Base-by-base conservation (phyloP, 2,888 invertebrate species). In the Folsomia candida region DNA sequence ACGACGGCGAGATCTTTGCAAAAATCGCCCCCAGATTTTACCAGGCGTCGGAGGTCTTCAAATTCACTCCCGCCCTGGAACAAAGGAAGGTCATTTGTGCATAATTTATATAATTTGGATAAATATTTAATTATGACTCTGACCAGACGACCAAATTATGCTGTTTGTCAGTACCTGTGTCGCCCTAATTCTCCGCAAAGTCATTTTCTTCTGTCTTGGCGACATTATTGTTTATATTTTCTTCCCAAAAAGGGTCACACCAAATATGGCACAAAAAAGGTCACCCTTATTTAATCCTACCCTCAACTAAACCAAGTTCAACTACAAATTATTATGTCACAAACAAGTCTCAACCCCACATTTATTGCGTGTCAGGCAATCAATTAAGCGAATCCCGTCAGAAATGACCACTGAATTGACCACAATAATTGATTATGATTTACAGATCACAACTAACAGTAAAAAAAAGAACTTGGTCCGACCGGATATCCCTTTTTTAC, bases 11-110 rank as follows among this genome's bases (percentile, higher is more conserved):
- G 86, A 82, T 97, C 96, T 82, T 96, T 95, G 85, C 94, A 94
- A 83, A 95, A 94, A 83, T 96, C 95, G 61, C 93, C 92, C 54
- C 96, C 95, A 83, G 94, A 94, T 83, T 96, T 96, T 80, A 97
- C 91, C 83, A 93, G 94, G 78, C 92, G 89, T 70, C 94, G 88
- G 63, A 97, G 86, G 83, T 96, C 96, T 81, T 96, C 95, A 83
- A 96, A 97, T 27, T 95, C 94, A 84, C 92, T 92, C 84, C 93
- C 92, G 69, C 87, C 94, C 95, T 96, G 87, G 58, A 88, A 88
- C 78, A 68, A 29, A 54, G 60, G 28, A 67, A 68, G 47, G 71
- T 28, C 60, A 37, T 37, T 57, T 11, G n/a, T n/a, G n/a, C n/a
- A n/a, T n/a, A n/a, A n/a, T n/a, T n/a, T n/a, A n/a, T n/a, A n/a